A percentile compares a stretch with the other conserved stretches of the same genome.
These are phyloP conservation scores for Pandemis corylana DNA, from an alignment of 2,888 invertebrate species.

Conservation along the genomic window DNA sequence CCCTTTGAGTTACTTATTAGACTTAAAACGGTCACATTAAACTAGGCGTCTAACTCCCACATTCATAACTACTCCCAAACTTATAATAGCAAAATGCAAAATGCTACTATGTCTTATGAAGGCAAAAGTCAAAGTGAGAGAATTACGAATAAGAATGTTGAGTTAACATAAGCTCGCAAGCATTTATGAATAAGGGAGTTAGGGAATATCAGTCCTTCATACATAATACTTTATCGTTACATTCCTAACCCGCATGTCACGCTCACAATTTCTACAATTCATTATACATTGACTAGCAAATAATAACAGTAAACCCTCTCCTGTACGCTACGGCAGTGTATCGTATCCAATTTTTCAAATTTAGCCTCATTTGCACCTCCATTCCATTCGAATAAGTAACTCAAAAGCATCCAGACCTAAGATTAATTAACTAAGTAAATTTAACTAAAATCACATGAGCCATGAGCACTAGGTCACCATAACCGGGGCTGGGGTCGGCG, in stretches of 20 bases:
- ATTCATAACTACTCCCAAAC: no score
- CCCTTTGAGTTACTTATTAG: slow-evolving; percentile 28
- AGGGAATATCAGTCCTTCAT: slow-evolving; percentile 37
- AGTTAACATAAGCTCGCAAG: no score
- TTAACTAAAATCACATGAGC: slow-evolving; percentile 80
- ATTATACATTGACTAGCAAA: slow-evolving; percentile 35
- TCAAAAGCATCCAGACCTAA: slow-evolving; percentile 32
- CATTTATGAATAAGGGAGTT: not conserved
- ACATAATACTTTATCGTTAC: slow-evolving; percentile 13
- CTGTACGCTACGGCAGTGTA: slow-evolving; percentile 32
- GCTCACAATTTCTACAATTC: not conserved
- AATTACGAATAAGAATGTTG: no score
- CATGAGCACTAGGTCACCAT: slow-evolving; percentile 55
- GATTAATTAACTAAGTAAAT: slow-evolving; percentile 60
- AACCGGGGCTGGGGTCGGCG: slow-evolving; percentile 45
- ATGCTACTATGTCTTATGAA: no score
- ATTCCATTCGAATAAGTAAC: slow-evolving; percentile 35
- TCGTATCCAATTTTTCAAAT: not conserved
- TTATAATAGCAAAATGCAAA: no score
- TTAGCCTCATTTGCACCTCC: not conserved
- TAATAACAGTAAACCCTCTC: not conserved
- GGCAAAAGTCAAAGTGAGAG: no score
- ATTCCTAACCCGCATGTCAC: slow-evolving; percentile 11
- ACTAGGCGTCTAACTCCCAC: slow-evolving; percentile 11
- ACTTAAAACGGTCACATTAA: not conserved